Evolutionary conservation across 2,888 invertebrate species (phyloP), one percentile per base, ranked within the genome.

Genomic region (Thecophora atra): DNA sequence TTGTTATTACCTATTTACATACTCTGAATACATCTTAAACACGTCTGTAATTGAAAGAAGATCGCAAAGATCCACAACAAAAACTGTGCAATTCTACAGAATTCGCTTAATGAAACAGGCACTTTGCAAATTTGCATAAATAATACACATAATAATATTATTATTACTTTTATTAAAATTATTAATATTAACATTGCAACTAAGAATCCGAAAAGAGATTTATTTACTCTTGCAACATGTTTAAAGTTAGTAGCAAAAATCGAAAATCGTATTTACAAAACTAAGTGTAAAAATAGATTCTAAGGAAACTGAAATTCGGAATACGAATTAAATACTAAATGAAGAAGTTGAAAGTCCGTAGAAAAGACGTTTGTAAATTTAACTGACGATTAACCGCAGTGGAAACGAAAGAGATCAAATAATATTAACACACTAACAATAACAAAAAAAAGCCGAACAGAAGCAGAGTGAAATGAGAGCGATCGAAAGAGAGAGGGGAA

Each of bases 1-100:
- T 51, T 62, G 56, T 67, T 44, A 62, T 28, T 13, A 54, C 67
- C 37, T 64, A 66, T 58, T 66, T 47, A 72, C 63, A 63, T 37
- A 15, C 37, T 11, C 47, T 13, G n/a, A 15, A 51, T 4, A 66
- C 15, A 17, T 67, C 5, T 17, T 13, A 19, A 7, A 51, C 11
- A 66, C 19, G n/a, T 66, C 26, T 52, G 52, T 67, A 30, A 13
- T 28, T 24, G 11, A 54, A 54, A n/a, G 11, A n/a, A 3, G 17
- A 52, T 52, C 54, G 30, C 8, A 37, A 37, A 37, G 37, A 37
- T 37, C n/a, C 11, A 37, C 37, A 37, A 37, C 11, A 1, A 11
- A 37, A 37, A 37, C 6, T 1, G 37, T 8, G 7, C 7, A 37
- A 37, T 37, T 37, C 3, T 6, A 11, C 6, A 11, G 37, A 47